These are phyloP conservation scores for Callorhinus ursinus DNA, from an alignment of 2,113 vertebrate species.

Conservation along the genomic window DNA sequence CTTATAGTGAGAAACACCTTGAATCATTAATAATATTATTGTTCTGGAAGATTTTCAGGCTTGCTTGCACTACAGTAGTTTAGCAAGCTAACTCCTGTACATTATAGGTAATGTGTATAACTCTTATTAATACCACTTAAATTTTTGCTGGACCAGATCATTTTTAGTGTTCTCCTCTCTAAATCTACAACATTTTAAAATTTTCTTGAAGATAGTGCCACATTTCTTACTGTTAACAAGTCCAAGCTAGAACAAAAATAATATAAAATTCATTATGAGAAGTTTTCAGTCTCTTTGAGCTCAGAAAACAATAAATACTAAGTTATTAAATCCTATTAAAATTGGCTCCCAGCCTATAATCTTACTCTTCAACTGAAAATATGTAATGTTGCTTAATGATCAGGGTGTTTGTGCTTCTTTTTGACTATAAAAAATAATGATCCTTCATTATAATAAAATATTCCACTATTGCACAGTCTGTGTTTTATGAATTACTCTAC, in stretches of 20 bases:
- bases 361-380: background rate
- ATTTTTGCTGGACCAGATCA: background rate
- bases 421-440: constrained; percentile 81
- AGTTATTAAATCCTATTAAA: background rate
- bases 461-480: constrained; percentile 71
- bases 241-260: background rate
- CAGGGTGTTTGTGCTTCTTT: constrained; percentile 71
- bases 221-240: background rate
- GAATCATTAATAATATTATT: background rate
- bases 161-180: background rate
- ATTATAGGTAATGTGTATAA: background rate
- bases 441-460: constrained; percentile 76
- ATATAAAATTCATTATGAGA: background rate
- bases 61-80: background rate
- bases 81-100: rapidly evolving
- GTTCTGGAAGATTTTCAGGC: background rate
- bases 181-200: background rate
- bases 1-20: background rate
- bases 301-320: background rate
- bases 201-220: background rate
- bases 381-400: constrained; percentile 64
- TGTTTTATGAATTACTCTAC: constrained; percentile 79
- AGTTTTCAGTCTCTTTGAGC: background rate
- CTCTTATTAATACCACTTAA: background rate
- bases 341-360: background rate